Evolutionary conservation across 1,140 invertebrate genomes (phyloP).

Genomic region (Oscheius sp.): DNA sequence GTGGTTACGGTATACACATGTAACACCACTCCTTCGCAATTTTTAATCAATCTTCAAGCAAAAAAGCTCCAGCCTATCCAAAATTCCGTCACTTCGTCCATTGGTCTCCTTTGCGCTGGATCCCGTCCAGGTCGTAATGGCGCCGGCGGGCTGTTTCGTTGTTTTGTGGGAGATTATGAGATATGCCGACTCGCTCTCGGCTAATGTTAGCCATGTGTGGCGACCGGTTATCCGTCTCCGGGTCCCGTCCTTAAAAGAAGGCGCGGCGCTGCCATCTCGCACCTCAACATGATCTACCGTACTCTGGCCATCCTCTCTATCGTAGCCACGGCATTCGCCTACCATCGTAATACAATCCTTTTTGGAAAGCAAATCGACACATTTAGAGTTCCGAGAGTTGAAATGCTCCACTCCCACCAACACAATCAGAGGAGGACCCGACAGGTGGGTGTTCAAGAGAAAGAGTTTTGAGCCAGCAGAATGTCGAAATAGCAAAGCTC

Average conservation of each 20-base stretch:
- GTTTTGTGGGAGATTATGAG: neutral
- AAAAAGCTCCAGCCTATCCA: no score
- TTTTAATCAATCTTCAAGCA: no score
- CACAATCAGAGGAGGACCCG: constrained; percentile 50
- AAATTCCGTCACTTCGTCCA: no score
- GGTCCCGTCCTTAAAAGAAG: neutral
- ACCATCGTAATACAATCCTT: constrained; percentile 45
- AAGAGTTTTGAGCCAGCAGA: neutral
- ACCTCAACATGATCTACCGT: constrained; percentile 4
- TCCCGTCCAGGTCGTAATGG: no score
- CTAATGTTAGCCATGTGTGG: neutral
- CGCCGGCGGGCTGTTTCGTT: no score
- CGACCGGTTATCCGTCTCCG: neutral
- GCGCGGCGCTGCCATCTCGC: neutral
- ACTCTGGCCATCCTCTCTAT: constrained; percentile 5
- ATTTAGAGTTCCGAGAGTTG: constrained; percentile 57
- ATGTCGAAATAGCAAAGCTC: neutral
- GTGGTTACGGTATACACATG: no score
- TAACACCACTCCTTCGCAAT: no score
- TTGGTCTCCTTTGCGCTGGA: no score
- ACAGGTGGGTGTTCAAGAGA: constrained; percentile 16
- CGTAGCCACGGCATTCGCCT: constrained; percentile 37
- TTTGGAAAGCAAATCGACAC: neutral
- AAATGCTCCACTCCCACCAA: constrained; percentile 59
- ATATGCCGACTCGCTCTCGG: neutral